These are phyloP conservation scores for Rostratula benghalensis DNA, from an alignment of 2,113 vertebrate genomes.

Conservation along the genomic window DNA sequence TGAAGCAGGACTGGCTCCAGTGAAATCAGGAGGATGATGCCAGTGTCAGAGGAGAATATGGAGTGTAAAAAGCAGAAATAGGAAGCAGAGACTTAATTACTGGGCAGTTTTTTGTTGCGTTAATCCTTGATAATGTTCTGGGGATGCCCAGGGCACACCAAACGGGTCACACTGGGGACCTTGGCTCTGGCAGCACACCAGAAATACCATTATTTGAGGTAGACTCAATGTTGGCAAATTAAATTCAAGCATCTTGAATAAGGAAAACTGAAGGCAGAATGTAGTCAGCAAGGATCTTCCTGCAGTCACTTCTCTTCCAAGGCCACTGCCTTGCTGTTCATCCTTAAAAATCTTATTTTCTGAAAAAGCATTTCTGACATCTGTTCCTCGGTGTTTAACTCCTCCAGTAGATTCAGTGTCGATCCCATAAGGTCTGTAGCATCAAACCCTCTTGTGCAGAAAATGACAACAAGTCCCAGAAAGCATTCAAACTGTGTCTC, in stretches of 20 bases:
- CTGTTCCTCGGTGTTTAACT: not conserved
- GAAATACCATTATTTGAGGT: not conserved
- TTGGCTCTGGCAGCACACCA: not conserved
- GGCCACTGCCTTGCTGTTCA: not conserved
- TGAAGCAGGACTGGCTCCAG: not conserved
- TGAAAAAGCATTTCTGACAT: not conserved
- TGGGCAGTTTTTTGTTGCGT: not conserved
- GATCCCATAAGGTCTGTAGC: not conserved
- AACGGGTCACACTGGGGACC: not conserved
- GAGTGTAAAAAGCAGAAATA: not conserved
- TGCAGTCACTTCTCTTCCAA: not conserved
- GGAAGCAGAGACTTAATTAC: not conserved
- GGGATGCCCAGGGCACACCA: too few species aligned
- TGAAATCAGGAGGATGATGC: not conserved
- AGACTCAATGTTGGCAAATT: not conserved
- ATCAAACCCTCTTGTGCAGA: not conserved
- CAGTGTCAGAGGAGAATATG: not conserved
- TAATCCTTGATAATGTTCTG: not conserved
- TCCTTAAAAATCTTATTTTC: not conserved
- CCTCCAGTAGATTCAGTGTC: rapidly evolving
- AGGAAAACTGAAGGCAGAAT: not conserved
- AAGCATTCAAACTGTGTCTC: not conserved
- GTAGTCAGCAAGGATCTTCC: not conserved
- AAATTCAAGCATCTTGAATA: not conserved
- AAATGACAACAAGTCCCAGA: rapidly evolving